phyloP scores from a whole-genome alignment of 1,140 invertebrate genomes.

The Melanaphis sacchari region DNA sequence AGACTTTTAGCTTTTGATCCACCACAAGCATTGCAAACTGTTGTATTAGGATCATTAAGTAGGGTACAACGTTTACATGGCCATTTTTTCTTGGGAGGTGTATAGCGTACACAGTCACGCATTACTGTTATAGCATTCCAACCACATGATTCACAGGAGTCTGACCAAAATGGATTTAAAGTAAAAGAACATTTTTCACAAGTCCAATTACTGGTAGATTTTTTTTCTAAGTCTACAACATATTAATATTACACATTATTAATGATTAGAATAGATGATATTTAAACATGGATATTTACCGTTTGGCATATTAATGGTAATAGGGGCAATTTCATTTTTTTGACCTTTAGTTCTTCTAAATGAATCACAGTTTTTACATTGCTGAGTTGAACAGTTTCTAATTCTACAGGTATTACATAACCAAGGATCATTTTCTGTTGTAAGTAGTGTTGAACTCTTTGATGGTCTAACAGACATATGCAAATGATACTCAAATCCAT shows the following conservation, averaged over 20 bases:
- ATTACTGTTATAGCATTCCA: slow-evolving; percentile 72
- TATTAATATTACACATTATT: not conserved
- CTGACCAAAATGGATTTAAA: slow-evolving; percentile 81
- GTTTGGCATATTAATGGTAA: slow-evolving; percentile 18
- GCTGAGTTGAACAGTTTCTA: slow-evolving; percentile 22
- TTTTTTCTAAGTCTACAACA: not conserved
- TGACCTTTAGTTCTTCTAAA: not conserved
- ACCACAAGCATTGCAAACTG: slow-evolving; percentile 82
- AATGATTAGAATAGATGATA: not conserved
- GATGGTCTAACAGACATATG: not conserved
- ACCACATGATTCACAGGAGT: slow-evolving; percentile 81
- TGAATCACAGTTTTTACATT: slow-evolving; percentile 50
- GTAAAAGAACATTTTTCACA: slow-evolving; percentile 87
- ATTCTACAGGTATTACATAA: slow-evolving; percentile 34
- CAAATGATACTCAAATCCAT: slow-evolving; percentile 21
- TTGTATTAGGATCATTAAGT: slow-evolving; percentile 74
- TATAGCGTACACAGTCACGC: slow-evolving; percentile 68
- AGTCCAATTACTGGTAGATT: slow-evolving; percentile 76
- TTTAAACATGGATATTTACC: not conserved
- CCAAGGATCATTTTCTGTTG: slow-evolving; percentile 13
- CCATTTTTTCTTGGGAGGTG: slow-evolving; percentile 71
- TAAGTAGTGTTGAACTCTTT: slow-evolving; percentile 40
- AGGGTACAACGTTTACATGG: slow-evolving; percentile 88
- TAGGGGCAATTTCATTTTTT: slow-evolving; percentile 25
- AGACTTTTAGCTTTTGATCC: slow-evolving; percentile 59